These are phyloP conservation scores for Larimichthys polyactis DNA, from an alignment of 2,113 vertebrate species.

Conservation along the genomic window DNA sequence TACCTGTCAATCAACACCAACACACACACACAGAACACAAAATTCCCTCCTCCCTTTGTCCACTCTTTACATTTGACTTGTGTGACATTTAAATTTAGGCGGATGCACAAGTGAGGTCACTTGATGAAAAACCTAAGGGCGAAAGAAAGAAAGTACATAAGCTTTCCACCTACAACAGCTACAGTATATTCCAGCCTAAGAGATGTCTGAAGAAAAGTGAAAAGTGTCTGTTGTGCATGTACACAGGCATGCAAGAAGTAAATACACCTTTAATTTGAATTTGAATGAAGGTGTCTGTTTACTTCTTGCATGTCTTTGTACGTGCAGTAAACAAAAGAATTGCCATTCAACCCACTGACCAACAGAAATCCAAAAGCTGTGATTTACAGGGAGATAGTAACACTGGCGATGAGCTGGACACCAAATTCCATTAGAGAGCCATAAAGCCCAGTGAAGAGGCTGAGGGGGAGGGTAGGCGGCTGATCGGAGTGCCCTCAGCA, in stretches of 20 bases:
- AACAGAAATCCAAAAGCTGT: not conserved
- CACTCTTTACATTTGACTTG: not conserved
- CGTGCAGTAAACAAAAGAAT: not conserved
- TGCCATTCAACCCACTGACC: not conserved
- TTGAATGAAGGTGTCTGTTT: too few relatives aligned
- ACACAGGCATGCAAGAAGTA: too few relatives aligned
- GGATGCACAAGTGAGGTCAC: not conserved
- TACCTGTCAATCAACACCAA: not conserved
- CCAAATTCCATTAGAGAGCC: slow-evolving; percentile 21
- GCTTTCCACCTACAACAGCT: not conserved
- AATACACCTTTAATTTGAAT: too few relatives aligned
- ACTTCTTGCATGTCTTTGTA: too few relatives aligned
- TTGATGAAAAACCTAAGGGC: too few relatives aligned
- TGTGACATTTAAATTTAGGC: not conserved
- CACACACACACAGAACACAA: not conserved
- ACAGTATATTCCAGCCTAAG: not conserved
- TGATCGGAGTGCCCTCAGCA: not conserved
- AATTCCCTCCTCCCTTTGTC: not conserved
- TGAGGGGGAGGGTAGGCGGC: not conserved
- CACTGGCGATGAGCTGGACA: slow-evolving; percentile 4
- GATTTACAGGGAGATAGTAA: not conserved
- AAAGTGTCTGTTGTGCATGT: not conserved
- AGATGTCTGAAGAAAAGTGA: not conserved
- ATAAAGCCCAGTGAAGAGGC: slow-evolving; percentile 20
- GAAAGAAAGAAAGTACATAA: too few relatives aligned